phyloP scores from a whole-genome alignment of 2,888 invertebrate genomes.

The Notocelia uddmanniana region DNA sequence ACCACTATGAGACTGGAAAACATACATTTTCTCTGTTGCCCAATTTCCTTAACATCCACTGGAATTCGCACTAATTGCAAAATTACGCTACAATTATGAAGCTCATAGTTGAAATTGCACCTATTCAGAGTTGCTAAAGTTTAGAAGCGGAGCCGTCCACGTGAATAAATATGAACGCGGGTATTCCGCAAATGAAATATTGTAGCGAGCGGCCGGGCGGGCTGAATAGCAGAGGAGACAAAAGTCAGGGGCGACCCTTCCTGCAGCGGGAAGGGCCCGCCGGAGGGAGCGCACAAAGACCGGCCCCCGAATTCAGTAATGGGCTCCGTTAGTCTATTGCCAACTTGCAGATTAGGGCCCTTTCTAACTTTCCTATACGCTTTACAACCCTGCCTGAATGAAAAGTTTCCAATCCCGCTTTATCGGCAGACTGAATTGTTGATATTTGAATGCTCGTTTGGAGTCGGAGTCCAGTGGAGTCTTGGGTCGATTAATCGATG shows the following conservation, averaged over 20 bases:
- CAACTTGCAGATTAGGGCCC: conserved; percentile 71
- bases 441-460: conserved; percentile 49
- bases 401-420: conserved; percentile 53
- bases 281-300: conserved; percentile 76
- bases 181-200: conserved; percentile 50
- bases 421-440: conserved; percentile 48
- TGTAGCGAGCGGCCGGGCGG: conserved; percentile 49
- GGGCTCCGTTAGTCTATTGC: conserved; percentile 69
- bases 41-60: conserved; percentile 1
- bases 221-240: conserved; percentile 65
- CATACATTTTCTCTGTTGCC: neutral
- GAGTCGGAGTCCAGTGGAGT: conserved; percentile 40
- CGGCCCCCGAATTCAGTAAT: conserved; percentile 70
- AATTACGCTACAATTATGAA: conserved; percentile 31
- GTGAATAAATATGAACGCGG: conserved; percentile 46
- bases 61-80: conserved; percentile 15
- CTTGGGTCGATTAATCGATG: conserved; percentile 58
- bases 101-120: conserved; percentile 39
- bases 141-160: conserved; percentile 40
- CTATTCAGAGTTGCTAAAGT: conserved; percentile 41
- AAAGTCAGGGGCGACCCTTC: conserved; percentile 73
- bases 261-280: conserved; percentile 59
- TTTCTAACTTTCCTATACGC: conserved; percentile 57
- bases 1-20: conserved; percentile 8
- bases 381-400: conserved; percentile 56